phyloP scores from a whole-genome alignment of 2,888 invertebrate species.

The Meteorus cinctellus region DNA sequence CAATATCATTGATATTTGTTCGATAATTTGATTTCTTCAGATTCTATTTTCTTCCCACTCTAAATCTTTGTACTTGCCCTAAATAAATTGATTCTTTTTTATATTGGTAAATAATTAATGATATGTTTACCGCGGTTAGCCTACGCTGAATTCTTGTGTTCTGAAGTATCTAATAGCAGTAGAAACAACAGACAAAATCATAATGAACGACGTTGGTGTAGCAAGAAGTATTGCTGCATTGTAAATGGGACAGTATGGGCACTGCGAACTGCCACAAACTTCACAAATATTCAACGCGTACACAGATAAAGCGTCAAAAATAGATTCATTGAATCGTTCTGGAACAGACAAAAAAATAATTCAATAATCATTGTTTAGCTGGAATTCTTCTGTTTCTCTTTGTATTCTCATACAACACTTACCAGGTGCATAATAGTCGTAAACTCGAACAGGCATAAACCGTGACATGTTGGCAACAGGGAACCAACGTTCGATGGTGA shows the following conservation, averaged over 20 bases:
- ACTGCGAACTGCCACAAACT: conserved; percentile 95
- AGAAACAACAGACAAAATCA: conserved; percentile 56
- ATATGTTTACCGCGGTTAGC: conserved; percentile 49
- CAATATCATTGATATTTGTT: neutral
- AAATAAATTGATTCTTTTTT: neutral
- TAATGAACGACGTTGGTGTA: conserved; percentile 60
- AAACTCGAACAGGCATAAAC: conserved; percentile 90
- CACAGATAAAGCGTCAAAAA: conserved; percentile 90
- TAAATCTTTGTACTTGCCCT: conserved; percentile 27
- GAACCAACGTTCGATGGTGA: conserved; percentile 95
- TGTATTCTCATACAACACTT: conserved; percentile 57
- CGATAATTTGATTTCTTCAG: neutral
- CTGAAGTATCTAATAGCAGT: conserved; percentile 59
- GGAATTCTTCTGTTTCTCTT: neutral
- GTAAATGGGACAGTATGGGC: conserved; percentile 92
- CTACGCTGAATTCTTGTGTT: conserved; percentile 61
- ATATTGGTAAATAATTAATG: neutral
- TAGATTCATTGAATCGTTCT: conserved; percentile 94
- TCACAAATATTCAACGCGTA: conserved; percentile 93
- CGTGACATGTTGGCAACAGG: conserved; percentile 98
- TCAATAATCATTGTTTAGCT: conserved; percentile 10
- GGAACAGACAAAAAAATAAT: conserved; percentile 63
- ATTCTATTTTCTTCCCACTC: neutral
- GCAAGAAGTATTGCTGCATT: conserved; percentile 77
- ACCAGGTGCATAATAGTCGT: conserved; percentile 98